Evolutionary conservation across 2,797 vertebrate genomes (phyloP).

Genomic region (Ara ararauna): DNA sequence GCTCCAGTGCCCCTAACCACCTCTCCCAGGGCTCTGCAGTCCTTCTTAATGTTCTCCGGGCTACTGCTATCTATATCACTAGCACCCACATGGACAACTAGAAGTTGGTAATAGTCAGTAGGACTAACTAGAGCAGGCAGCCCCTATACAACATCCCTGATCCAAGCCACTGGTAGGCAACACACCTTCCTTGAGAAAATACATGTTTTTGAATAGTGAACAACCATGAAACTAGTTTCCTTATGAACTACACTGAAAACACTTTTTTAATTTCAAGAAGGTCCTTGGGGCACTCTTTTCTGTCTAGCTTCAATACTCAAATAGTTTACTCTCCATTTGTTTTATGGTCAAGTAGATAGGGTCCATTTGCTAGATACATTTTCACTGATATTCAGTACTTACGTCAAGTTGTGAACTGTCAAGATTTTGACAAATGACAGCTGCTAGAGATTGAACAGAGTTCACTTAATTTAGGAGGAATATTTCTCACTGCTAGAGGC

Average conservation of each 20-base stretch:
- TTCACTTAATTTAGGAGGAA: constrained; percentile 47
- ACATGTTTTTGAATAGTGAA: constrained; percentile 5
- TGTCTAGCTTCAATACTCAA: not conserved
- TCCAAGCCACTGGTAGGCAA: not conserved
- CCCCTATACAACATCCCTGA: not conserved
- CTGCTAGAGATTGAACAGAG: constrained; percentile 5
- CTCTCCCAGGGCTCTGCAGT: not conserved
- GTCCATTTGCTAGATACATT: constrained; percentile 26
- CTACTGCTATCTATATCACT: not conserved
- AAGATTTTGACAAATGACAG: constrained; percentile 46
- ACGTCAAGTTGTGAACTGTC: constrained; percentile 33
- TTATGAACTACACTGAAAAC: not conserved
- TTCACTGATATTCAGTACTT: constrained; percentile 42
- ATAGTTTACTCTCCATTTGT: constrained; percentile 29
- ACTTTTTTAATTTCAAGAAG: not conserved
- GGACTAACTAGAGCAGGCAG: not conserved
- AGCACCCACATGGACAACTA: not conserved
- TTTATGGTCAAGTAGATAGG: constrained; percentile 36
- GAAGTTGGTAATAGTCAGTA: not conserved
- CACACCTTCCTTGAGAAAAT: not conserved
- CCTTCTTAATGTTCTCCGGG: not conserved
- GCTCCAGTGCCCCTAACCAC: not conserved
- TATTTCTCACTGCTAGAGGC: constrained; percentile 55
- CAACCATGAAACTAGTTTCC: constrained; percentile 21
- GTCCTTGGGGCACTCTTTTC: not conserved